Evolutionary conservation across 2,888 invertebrate genomes (phyloP).

Genomic region (Cecidostiba fungosa): DNA sequence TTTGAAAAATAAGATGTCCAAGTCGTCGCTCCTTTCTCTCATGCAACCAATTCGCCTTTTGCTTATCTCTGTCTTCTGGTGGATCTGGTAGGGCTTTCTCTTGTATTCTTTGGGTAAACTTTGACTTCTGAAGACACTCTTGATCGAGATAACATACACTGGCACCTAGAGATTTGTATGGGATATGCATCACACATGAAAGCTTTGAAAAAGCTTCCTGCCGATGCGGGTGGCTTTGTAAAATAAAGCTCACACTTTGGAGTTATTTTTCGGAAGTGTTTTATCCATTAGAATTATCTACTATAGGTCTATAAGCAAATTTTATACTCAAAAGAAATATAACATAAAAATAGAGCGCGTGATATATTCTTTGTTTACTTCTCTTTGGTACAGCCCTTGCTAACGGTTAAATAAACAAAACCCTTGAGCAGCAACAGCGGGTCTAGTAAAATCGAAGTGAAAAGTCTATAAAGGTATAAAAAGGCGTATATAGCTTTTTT

Average conservation of each 20-base stretch:
- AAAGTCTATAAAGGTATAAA: neutral
- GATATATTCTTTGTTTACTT: neutral
- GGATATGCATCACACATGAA: neutral
- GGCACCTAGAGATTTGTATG: neutral
- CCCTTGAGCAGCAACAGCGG: neutral
- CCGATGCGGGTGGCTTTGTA: neutral
- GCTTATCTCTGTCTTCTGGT: neutral
- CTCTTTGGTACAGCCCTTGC: neutral
- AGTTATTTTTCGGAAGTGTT: no score
- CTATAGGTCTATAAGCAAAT: no score
- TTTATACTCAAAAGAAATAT: neutral
- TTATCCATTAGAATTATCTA: no score
- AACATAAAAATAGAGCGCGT: neutral
- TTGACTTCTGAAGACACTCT: neutral
- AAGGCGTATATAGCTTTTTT: neutral
- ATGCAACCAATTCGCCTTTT: neutral
- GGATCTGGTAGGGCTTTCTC: neutral
- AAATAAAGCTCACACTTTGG: neutral
- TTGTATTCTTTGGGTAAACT: neutral
- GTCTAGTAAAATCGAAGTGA: neutral
- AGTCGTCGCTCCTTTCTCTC: no score
- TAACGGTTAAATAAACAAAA: neutral
- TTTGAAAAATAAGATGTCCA: no score
- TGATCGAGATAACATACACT: neutral
- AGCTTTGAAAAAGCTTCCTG: neutral